Evolutionary conservation across 64 coral and sea anemone genomes (phyloP).

Genomic region (Pachyseris speciosa): DNA sequence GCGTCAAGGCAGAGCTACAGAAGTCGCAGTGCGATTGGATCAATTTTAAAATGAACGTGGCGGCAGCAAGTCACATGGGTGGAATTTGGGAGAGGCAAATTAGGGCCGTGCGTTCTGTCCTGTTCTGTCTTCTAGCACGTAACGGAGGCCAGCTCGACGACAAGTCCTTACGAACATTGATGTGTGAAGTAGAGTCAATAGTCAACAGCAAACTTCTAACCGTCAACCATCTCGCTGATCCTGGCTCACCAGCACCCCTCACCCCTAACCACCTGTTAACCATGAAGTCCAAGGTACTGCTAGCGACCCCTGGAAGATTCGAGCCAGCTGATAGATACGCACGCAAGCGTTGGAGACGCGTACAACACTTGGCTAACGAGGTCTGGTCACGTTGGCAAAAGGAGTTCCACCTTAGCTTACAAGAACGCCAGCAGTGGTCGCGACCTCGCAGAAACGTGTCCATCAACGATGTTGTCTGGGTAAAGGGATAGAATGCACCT

Average conservation of each 20-base stretch:
- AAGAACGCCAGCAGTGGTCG: slow-evolving; percentile 56
- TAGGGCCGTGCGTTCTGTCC: background rate
- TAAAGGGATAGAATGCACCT: slow-evolving; percentile 4
- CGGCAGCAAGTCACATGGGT: slow-evolving; percentile 22
- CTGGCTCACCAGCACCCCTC: background rate
- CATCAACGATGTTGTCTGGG: slow-evolving; percentile 9
- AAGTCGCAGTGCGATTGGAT: slow-evolving; percentile 19
- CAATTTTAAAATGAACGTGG: slow-evolving; percentile 31
- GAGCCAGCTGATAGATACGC: slow-evolving; percentile 27
- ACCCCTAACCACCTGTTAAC: slow-evolving; percentile 25
- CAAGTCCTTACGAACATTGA: background rate
- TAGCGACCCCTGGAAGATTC: too few relatives aligned
- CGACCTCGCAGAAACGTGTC: slow-evolving; percentile 12
- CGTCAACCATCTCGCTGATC: background rate
- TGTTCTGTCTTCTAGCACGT: background rate
- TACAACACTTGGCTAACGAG: slow-evolving; percentile 11
- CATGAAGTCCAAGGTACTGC: slow-evolving; percentile 22
- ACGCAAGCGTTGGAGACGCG: slow-evolving; percentile 29
- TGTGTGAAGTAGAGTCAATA: slow-evolving; percentile 18
- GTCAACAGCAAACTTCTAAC: slow-evolving; percentile 15
- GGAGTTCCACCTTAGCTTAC: background rate
- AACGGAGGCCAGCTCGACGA: background rate
- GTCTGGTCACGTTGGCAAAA: slow-evolving; percentile 46
- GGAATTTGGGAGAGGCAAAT: slow-evolving; percentile 30
- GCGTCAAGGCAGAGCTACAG: background rate